Evolutionary conservation across 2,797 vertebrate genomes (phyloP), one percentile per base, ranked within the genome.

Genomic region (Arrhamphus sclerolepis): DNA sequence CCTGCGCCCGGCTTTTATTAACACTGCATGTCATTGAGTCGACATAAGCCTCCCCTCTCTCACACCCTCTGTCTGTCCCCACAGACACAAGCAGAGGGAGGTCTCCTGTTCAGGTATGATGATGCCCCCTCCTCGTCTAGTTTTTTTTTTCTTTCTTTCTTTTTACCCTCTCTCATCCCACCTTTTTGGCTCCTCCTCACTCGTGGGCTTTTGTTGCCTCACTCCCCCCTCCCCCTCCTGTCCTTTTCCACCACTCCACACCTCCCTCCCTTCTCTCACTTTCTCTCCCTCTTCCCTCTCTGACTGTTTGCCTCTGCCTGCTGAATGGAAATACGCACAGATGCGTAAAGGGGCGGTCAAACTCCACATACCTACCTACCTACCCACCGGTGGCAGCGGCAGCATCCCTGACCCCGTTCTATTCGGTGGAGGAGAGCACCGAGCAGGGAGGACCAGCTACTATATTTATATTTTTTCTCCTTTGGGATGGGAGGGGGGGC

Each of bases 101-200:
- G 78, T 89, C 88, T 91, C 86, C 87, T 88, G 90, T 87, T 90
- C 92, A 93, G 90, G 90, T 92, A 92, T 87, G 88, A 89, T 89
- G 88, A 82, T 86, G 66, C 72, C 74, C 66, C 74, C 82, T 78
- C 52, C 65, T 60, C 66, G 13, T 38, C 34, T 38, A 14, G 14
- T 72, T 65, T 73, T 64, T 66, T 29, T 64, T 68, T 34, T 14
- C 24, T 28, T 29, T 1, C 22, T 49, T 24, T 75, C 72, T 71
- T 68, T 67, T 63, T 63, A 40, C 38, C 20, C 59, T 42, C 40
- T 66, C 58, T 64, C 60, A 75, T 77, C 75, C 69, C 13, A 26
- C 21, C 72, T 80, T 72, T 4, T 53, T 77, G 68, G 77, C 79
- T 82, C 85, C 79, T 82, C 82, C 87, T 84, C 81, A 79, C 79